phyloP scores from a whole-genome alignment of 2,888 invertebrate genomes.

The Synanthedon andrenaeformis region DNA sequence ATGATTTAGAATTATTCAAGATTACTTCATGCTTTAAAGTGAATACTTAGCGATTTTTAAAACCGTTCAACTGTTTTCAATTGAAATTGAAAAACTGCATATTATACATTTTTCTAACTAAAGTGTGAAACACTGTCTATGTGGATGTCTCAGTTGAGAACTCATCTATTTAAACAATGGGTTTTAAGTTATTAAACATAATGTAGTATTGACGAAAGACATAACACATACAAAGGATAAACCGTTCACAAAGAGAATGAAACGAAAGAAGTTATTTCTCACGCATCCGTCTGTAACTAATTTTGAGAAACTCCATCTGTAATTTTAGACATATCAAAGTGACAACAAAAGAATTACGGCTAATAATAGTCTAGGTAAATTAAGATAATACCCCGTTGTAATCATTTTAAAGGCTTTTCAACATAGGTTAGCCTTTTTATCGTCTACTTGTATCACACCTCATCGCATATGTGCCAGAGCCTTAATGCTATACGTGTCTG shows the following conservation, averaged over 20 bases:
- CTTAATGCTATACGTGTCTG: no score
- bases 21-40: no score
- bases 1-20: no score
- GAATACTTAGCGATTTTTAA: no score
- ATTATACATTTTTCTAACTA: no score
- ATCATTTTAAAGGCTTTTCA: background rate
- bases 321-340: constrained; percentile 13
- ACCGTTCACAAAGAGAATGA: background rate
- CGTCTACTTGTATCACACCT: no score
- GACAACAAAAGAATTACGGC: constrained; percentile 34
- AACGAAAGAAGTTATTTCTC: background rate
- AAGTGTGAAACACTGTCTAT: no score
- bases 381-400: background rate
- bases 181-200: background rate
- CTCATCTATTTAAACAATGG: background rate
- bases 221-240: background rate
- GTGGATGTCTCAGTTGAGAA: no score
- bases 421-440: background rate
- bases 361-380: constrained; percentile 2
- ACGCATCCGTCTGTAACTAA: background rate
- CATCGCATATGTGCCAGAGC: no score
- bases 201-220: background rate
- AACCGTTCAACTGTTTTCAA: no score
- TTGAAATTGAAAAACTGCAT: no score
- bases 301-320: constrained; percentile 2